phyloP scores from a whole-genome alignment of 2,797 vertebrate genomes.

The Cygnus olor region DNA sequence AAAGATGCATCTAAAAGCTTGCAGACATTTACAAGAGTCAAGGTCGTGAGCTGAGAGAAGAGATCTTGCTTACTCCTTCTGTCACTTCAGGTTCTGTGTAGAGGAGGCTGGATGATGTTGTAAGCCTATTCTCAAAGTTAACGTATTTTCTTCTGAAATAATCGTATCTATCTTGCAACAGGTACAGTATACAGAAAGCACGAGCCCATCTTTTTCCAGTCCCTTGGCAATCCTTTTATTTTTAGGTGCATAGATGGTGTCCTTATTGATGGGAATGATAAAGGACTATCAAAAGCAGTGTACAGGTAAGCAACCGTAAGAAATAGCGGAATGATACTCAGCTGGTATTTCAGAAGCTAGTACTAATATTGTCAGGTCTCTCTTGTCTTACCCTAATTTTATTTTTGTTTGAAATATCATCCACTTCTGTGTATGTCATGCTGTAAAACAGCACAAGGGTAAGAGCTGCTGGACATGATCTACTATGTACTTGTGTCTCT shows the following conservation, averaged over 20 bases:
- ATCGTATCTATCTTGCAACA: slow-evolving; percentile 63
- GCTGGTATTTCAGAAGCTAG: background rate
- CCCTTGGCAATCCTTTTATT: slow-evolving; percentile 92
- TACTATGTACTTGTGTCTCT: fast-evolving
- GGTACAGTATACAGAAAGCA: slow-evolving; percentile 90
- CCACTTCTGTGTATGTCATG: fast-evolving
- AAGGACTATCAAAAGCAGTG: slow-evolving; percentile 89
- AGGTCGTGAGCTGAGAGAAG: background rate
- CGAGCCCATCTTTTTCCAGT: slow-evolving; percentile 94
- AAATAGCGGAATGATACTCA: background rate
- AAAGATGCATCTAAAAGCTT: background rate
- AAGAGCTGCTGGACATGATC: background rate
- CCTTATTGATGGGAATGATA: slow-evolving; percentile 93
- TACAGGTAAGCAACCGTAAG: slow-evolving; percentile 81
- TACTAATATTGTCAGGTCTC: background rate
- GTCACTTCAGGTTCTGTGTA: background rate
- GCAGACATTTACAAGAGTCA: background rate
- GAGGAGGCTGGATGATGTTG: fast-evolving
- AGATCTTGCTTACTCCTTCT: fast-evolving
- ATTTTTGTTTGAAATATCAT: background rate
- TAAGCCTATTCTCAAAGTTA: background rate
- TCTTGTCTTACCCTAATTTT: background rate
- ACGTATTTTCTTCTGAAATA: slow-evolving; percentile 22
- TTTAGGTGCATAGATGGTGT: slow-evolving; percentile 93
- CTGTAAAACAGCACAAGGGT: background rate